Conservation (phyloP, 2,113 vertebrate species). For the Herpetotheres cachinnans region DNA sequence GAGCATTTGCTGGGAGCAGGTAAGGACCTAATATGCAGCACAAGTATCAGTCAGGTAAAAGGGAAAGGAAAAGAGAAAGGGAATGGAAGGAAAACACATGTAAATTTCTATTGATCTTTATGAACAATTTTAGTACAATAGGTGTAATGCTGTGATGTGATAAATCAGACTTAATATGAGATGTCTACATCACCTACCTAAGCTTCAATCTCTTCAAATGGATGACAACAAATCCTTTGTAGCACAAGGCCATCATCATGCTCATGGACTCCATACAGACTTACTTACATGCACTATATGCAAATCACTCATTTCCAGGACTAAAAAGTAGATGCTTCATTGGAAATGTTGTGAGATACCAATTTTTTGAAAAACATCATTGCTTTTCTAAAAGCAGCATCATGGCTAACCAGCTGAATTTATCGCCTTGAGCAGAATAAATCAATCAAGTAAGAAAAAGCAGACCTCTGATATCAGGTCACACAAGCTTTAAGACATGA, state of each 20-base stretch:
- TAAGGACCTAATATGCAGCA: neutral
- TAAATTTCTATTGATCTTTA: neutral
- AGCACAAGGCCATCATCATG: neutral
- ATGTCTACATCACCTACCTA: neutral
- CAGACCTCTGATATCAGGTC: neutral
- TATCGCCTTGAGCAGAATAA: neutral
- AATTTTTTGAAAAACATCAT: neutral
- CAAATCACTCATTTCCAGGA: neutral
- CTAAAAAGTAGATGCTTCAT: neutral
- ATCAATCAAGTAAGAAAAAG: neutral
- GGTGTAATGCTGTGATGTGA: neutral
- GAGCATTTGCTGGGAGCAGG: neutral
- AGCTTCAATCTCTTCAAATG: neutral
- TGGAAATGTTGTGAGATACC: neutral
- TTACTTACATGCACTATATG: neutral
- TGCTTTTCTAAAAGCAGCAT: neutral
- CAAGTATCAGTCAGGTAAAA: neutral
- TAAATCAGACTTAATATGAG: neutral
- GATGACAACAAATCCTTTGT: neutral
- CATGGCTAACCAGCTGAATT: neutral
- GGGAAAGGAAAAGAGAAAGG: neutral
- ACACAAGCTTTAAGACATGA: neutral
- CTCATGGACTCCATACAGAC: neutral
- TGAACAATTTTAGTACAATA: neutral
- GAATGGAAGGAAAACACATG: neutral